phyloP scores from a whole-genome alignment of 2,888 invertebrate species.

The Hemaris fuciformis region DNA sequence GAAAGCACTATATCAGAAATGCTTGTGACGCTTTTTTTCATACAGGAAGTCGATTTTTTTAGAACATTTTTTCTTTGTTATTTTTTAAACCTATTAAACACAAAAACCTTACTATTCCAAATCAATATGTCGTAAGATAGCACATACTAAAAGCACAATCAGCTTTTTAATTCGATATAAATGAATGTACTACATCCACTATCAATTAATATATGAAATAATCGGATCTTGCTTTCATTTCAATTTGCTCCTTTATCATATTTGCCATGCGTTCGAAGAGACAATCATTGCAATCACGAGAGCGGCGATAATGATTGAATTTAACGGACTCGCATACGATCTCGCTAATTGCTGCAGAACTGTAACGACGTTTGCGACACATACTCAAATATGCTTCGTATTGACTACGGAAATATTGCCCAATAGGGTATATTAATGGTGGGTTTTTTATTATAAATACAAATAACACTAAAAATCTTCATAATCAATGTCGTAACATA shows the following conservation, averaged over 20 bases:
- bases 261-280: neutral
- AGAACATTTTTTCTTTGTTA: neutral
- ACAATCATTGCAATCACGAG: conserved; percentile 1
- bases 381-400: neutral
- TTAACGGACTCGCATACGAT: neutral
- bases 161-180: too few relatives aligned
- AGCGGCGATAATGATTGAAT: conserved; percentile 6
- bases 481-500: too few relatives aligned
- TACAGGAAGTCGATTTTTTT: neutral
- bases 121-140: too few relatives aligned
- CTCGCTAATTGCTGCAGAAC: neutral
- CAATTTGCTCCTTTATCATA: neutral
- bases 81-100: too few relatives aligned
- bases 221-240: neutral
- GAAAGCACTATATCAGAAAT: neutral
- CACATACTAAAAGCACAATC: too few relatives aligned
- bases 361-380: neutral
- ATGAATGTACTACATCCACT: too few relatives aligned
- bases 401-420: neutral
- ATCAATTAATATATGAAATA: neutral
- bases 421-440: too few relatives aligned
- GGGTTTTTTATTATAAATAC: too few relatives aligned
- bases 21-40: neutral
- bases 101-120: too few relatives aligned
- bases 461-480: too few relatives aligned